Percentiles rank a stretch among this genome's conserved stretches.
Evolutionary conservation across 2,797 vertebrate species (phyloP).

Genomic region (Pipistrellus nathusii): DNA sequence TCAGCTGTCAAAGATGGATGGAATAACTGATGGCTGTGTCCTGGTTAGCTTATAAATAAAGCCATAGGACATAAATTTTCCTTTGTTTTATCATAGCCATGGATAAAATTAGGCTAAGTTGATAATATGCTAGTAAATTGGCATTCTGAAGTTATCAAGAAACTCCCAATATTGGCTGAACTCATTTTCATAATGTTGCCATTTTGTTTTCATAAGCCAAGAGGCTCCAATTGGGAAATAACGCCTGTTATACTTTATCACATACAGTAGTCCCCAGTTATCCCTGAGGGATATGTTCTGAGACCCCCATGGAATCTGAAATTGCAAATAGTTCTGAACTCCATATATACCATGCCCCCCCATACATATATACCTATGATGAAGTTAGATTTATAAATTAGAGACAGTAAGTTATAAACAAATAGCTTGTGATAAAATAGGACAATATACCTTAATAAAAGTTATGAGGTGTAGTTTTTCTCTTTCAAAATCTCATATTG

Average conservation of each 20-base stretch:
- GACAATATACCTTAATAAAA: neutral
- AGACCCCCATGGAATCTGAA: neutral
- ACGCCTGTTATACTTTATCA: neutral
- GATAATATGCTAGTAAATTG: neutral
- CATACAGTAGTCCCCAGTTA: too few species aligned
- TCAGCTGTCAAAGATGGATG: neutral
- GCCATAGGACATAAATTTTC: neutral
- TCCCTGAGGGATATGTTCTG: neutral
- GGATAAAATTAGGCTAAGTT: neutral
- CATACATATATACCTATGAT: neutral
- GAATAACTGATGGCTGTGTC: neutral
- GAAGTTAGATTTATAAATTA: neutral
- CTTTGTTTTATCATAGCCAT: neutral
- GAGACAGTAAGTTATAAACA: neutral
- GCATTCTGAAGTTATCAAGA: slow-evolving; percentile 6
- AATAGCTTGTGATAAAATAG: neutral
- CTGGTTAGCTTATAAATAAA: neutral
- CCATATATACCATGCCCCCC: neutral
- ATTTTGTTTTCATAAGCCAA: neutral
- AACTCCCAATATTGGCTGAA: neutral
- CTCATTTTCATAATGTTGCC: neutral
- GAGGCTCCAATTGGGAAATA: neutral
- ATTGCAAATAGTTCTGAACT: neutral
- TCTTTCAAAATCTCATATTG: neutral
- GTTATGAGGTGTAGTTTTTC: neutral